Conservation (phyloP, 2,797 vertebrate species). For the Champsocephalus gunnari region DNA sequence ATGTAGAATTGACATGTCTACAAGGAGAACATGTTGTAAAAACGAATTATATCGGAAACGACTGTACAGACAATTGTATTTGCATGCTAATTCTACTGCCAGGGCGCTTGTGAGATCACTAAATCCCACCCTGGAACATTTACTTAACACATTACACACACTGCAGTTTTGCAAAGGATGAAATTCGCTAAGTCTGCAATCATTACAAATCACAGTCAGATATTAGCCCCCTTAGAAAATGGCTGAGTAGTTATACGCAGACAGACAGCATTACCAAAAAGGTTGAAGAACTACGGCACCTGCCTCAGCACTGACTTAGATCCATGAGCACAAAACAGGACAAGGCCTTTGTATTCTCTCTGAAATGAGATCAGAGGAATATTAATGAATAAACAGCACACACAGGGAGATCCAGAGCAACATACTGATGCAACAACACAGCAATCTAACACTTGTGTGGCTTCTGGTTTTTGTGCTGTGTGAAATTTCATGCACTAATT, state of each 20-base stretch:
- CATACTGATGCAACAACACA: conserved; percentile 87
- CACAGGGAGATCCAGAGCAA: conserved; percentile 59
- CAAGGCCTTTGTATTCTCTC: conserved; percentile 81
- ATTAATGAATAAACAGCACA: conserved; percentile 84
- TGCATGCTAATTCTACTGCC: neutral
- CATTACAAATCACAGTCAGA: conserved; percentile 8
- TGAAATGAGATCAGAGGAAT: conserved; percentile 86
- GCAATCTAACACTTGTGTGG: conserved; percentile 76
- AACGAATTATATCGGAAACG: conserved; percentile 7
- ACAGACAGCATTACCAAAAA: conserved; percentile 27
- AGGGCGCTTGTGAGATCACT: conserved; percentile 2
- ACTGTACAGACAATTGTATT: conserved; percentile 17
- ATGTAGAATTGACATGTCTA: neutral
- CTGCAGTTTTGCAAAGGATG: conserved; percentile 15
- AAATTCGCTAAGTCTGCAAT: conserved; percentile 35
- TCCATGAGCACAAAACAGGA: conserved; percentile 61
- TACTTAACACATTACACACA: conserved; percentile 38
- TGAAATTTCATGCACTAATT: conserved; percentile 77
- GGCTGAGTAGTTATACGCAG: neutral
- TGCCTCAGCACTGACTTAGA: conserved; percentile 56
- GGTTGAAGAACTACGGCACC: conserved; percentile 37
- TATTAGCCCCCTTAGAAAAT: neutral
- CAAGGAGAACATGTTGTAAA: neutral
- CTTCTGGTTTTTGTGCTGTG: conserved; percentile 70
- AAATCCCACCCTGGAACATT: conserved; percentile 17